Base-by-base conservation (phyloP, 2,797 vertebrate species). In the Oreochromis mossambicus region DNA sequence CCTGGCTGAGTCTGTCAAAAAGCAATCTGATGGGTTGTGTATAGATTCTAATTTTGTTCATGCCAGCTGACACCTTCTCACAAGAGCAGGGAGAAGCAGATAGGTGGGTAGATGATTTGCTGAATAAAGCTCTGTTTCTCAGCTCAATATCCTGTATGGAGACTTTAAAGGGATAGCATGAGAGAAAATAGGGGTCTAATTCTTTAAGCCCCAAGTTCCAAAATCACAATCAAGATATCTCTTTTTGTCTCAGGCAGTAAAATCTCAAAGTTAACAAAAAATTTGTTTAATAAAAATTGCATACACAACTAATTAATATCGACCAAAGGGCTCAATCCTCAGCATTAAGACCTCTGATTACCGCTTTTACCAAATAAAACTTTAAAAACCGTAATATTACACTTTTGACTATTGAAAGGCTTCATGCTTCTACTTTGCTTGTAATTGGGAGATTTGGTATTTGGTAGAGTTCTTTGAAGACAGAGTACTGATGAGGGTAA, bases 11-110 rank as follows among this genome's bases (percentile, higher is more conserved):
- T 77, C 52, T 82, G 80, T 82, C 43, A 7, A 82, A 83, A 89
- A 77, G 86, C 78, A 88, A 80, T 80, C 82, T 77, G 83, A 84
- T 7, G 21, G 26, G 43, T 73, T 61, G 36, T 75, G 80, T 70
- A 77, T 80, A 41, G 81, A 77, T 82, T 86, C 63, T 82, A 79
- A 88, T 89, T 87, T 89, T 17, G 19, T 17, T 56, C 78, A 61
- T 86, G 78, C 80, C 86, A 81, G 79, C 43, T 90, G 84, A 88
- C 78, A 87, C 66, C 78, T 86, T 91, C 88, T 61, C 38, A 87
- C 50, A 83, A 63, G 80, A 84, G 55, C 52, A 75, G n/a, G 41
- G 15, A 26, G 14, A 83, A 76, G 50, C 26, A 38, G 78, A 36
- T 66, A 66, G 34, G 19, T 52, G 36, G 78, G 79, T 11, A 55